Evolutionary conservation across 2,888 invertebrate genomes (phyloP), one percentile per base, ranked within the genome.

Genomic region (Caenorhabditis imperialis): DNA sequence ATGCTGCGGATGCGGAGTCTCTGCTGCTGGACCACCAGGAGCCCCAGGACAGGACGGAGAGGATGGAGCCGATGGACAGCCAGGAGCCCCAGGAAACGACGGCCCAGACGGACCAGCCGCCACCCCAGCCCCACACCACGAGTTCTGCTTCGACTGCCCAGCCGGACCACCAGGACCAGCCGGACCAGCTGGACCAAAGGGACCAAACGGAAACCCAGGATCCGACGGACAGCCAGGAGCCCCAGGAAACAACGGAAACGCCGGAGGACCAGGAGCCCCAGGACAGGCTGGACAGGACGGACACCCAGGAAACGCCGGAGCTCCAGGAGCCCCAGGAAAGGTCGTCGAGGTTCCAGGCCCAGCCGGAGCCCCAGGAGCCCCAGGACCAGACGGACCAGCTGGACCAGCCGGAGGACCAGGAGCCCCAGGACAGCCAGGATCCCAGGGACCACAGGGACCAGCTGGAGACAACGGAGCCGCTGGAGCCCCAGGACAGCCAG

Each of bases 41-140:
- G 71, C 75, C n/a, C 81, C 81, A 55, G 81, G 79, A 58, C 57
- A 69, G 35, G 77, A 77, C 55, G 81, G 81, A 67, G 54, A 69
- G 37, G 81, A 79, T 77, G 81, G 81, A 77, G 40, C 53, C 40
- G 79, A 81, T 71, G 75, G 84, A 63, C 44, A 71, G 44, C 83
- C 81, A 50, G 84, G 85, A 61, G 54, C 61, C 22, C 81, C 78
- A 53, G 85, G 85, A 57, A 74, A 75, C 61, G 79, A 83, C 48
- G 85, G 85, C 60, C 82, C 81, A 63, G 81, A 83, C 65, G 85
- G 83, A 57, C 82, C 81, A 44, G 77, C 75, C 33, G 81, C 82
- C 69, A 80, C 78, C 42, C 79, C 81, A 57, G 80, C 83, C 44
- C 83, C 83, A 55, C 71, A 58, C 16, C 72, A 58, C 67, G 79